phyloP scores from a whole-genome alignment of 2,888 invertebrate genomes.

The Apodemia duryi region DNA sequence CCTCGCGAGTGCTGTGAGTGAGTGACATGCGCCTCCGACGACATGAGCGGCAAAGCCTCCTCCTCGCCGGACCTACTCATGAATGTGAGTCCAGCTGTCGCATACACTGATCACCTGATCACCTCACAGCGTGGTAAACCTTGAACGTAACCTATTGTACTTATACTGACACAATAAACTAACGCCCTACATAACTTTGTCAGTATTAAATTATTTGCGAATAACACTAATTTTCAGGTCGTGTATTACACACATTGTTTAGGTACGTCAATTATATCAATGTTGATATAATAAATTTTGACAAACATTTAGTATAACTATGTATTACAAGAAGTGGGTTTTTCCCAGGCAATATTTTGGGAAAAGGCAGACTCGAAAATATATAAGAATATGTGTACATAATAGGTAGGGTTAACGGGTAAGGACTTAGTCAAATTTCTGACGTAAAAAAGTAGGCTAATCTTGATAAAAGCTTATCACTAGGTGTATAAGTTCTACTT shows the following conservation, averaged over 20 bases:
- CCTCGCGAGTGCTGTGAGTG: slow-evolving; percentile 69
- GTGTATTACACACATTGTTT: background rate
- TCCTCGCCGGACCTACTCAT: slow-evolving; percentile 77
- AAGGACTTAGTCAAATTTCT: background rate
- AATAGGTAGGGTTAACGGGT: no score
- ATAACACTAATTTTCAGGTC: background rate
- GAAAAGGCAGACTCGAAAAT: background rate
- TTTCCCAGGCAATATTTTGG: background rate
- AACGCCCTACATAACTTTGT: background rate
- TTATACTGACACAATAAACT: background rate
- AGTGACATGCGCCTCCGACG: slow-evolving; percentile 69
- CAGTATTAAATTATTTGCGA: background rate
- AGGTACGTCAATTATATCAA: background rate
- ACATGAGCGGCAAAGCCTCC: slow-evolving; percentile 73
- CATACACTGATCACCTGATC: slow-evolving; percentile 26
- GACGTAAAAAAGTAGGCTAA: background rate
- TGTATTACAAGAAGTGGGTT: background rate
- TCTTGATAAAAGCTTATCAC: background rate
- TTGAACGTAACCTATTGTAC: background rate
- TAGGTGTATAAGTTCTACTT: background rate
- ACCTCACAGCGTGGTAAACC: background rate
- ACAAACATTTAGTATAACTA: background rate
- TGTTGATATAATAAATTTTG: background rate
- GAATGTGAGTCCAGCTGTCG: slow-evolving; percentile 69
- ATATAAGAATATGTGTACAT: no score